Base-by-base conservation (phyloP, 2,113 vertebrate species). In the Myotis lucifugus region DNA sequence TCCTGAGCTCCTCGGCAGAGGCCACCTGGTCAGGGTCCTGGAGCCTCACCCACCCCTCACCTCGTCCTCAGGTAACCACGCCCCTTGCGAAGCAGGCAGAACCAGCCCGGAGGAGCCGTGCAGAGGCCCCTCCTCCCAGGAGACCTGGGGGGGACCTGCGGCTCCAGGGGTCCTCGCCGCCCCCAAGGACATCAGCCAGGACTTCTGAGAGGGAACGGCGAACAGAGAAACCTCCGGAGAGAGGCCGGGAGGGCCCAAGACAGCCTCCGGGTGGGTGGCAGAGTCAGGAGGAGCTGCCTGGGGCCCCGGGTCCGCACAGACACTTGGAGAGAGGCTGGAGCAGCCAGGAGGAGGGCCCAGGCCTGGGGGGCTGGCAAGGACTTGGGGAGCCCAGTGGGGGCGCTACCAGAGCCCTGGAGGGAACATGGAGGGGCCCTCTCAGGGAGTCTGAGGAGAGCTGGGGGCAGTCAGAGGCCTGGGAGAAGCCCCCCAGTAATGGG, bases 11-110 rank as follows among this genome's bases (percentile, higher is more conserved):
- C 74, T 46, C 59, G n/a, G 74, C 17, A 29, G 70, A 34, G 27
- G 34, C 84, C 14, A 8, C 23, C 29, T 0, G 3, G 54, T 29
- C 21, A 11, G 5, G 67, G 64, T n/a, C 59, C 84, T 1, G 5
- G 70, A 74, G 59, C 42, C 90, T 96, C 72, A 95, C 61, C 54
- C 5, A 9, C 19, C 40, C 92, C 59, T 85, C 64, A 11, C 70
- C 34, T 40, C 84, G 29, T 95, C 85, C 34, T 76, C 87, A 98
- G 98, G 97, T 95, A 69, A 96, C 94, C 81, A 97, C 97, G 91
- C 94, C 42, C 73, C 72, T 88, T 5, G 87, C 37, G 48, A 95
- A 97, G 97, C 96, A 97, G 77, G 59, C 93, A 0, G 95, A 98
- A 46, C 91, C 95, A 3, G 27, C 29, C 67, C 50, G 56, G 78